Evolutionary conservation across 2,888 invertebrate species (phyloP), one percentile per base, ranked within the genome.

Genomic region (Parascotia fuliginaria): DNA sequence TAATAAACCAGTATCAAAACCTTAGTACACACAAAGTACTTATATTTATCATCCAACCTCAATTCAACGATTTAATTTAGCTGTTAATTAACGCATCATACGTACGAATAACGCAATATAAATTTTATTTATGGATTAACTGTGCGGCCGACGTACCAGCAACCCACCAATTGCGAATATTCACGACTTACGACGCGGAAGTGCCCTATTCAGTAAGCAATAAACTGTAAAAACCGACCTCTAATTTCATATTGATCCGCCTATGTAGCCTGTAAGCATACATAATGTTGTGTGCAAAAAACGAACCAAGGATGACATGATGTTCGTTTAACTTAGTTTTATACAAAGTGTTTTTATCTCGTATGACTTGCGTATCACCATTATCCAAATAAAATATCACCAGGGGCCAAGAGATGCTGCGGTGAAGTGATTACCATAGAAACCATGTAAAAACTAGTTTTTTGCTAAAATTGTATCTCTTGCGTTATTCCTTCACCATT

Each of bases 101-200:
- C n/a, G n/a, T n/a, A 27, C 6, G 12, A 22, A 11, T 11, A 11
- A 5, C 11, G 7, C 7, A 27, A 27, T 24, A 33, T 14, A 14
- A 5, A 16, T 16, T 16, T 36, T 13, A 16, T 27, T 28, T 42
- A 16, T 9, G 6, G 16, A 16, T 28, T 1, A 11, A 16, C 22
- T 13, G 15, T 14, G 9, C 33, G 33, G 15, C 16, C 15, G 3
- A 15, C n/a, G 9, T n/a, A 9, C n/a, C 16, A n/a, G n/a, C 16
- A 12, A 13, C 9, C 2, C 3, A 2, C 13, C 6, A 0, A 13
- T 9, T 51, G 40, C 41, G 43, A 42, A 43, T 51, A 39, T 28
- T 39, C 68, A 33, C 38, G 42, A 39, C 56, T 29, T 13, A 6
- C 48, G 46, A 54, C 37, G 44, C 47, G 60, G 52, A 44, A 50